Percentiles rank a stretch among this genome's conserved stretches.
Conservation (phyloP, 1,140 invertebrate genomes). For the Drosophila quadrilineata region DNA sequence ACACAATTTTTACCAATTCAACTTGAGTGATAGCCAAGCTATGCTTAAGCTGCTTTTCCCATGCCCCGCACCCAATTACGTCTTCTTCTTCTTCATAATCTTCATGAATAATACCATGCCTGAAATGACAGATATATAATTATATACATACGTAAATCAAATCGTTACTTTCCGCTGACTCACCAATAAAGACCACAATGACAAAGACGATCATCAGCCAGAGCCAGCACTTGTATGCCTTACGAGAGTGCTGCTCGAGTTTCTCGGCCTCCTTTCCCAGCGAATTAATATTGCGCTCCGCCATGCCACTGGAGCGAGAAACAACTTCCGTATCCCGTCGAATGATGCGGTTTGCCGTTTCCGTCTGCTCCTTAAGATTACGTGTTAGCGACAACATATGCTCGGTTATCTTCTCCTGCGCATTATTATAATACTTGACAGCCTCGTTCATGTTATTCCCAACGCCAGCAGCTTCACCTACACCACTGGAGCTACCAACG, state of each 20-base stretch:
- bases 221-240: conserved; percentile 95
- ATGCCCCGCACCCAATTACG: too few relatives aligned
- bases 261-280: conserved; percentile 91
- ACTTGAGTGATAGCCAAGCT: too few relatives aligned
- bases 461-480: neutral
- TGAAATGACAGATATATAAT: conserved; percentile 79
- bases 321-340: conserved; percentile 92
- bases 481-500: neutral
- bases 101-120: conserved; percentile 92
- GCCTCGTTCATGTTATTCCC: conserved; percentile 89
- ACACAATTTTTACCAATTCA: too few relatives aligned
- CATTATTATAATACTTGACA: conserved; percentile 91
- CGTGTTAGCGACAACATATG: conserved; percentile 94
- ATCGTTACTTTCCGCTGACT: conserved; percentile 69
- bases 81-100: conserved; percentile 85
- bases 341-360: conserved; percentile 92
- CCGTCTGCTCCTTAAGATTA: conserved; percentile 94
- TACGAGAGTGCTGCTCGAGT: conserved; percentile 91
- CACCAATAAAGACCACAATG: conserved; percentile 92
- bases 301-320: conserved; percentile 88
- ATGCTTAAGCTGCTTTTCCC: too few relatives aligned
- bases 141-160: too few relatives aligned
- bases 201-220: conserved; percentile 94
- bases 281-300: conserved; percentile 89
- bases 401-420: conserved; percentile 95